These are phyloP conservation scores for Idaea aversata DNA, from an alignment of 2,888 invertebrate genomes.

Conservation along the genomic window DNA sequence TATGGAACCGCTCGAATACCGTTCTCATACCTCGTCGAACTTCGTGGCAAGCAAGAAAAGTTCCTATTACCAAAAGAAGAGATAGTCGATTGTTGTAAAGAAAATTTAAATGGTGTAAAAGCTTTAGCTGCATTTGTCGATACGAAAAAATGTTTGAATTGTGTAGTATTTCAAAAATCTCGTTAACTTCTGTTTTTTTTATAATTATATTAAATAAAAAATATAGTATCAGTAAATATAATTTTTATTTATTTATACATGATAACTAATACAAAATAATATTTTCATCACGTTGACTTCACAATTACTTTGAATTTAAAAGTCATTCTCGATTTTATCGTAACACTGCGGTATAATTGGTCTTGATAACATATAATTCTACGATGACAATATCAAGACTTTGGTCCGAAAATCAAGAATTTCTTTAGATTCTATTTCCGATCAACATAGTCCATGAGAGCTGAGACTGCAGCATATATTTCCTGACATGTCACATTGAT, in stretches of 20 bases:
- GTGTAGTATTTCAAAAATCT: constrained; percentile 38
- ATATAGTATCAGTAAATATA: background rate
- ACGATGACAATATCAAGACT: background rate
- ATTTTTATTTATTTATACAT: background rate
- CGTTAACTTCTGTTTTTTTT: constrained; percentile 10
- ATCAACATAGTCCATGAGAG: constrained; percentile 63
- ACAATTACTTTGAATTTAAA: background rate
- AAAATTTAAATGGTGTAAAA: constrained; percentile 53
- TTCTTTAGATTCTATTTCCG: constrained; percentile 25
- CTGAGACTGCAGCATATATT: constrained; percentile 57
- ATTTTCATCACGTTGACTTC: background rate
- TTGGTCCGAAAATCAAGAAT: background rate
- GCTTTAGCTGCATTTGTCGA: constrained; percentile 61
- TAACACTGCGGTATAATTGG: background rate
- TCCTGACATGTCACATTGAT: constrained; percentile 62
- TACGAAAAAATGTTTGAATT: constrained; percentile 53
- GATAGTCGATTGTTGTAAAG: constrained; percentile 61
- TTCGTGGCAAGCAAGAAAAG: constrained; percentile 60
- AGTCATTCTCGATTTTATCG: background rate
- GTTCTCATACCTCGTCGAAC: constrained; percentile 65
- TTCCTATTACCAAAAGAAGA: constrained; percentile 60
- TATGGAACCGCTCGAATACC: constrained; percentile 68
- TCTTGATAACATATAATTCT: background rate
- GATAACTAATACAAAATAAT: background rate
- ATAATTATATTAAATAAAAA: background rate